These are phyloP conservation scores for Pristionchus fissidentatus DNA, from an alignment of 2,888 invertebrate species.

Conservation along the genomic window DNA sequence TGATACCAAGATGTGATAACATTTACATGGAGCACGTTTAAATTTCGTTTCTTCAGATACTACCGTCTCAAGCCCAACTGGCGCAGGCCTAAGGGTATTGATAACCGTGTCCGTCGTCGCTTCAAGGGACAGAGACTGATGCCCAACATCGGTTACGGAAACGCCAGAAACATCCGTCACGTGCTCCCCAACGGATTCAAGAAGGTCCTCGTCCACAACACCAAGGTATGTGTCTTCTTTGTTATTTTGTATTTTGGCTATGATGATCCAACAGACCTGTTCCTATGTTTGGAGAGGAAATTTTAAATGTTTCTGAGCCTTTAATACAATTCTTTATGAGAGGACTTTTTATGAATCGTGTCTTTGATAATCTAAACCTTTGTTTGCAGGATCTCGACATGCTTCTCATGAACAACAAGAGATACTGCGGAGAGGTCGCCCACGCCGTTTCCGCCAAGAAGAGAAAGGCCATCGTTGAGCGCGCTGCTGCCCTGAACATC, in stretches of 20 bases:
- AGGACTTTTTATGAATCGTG: background rate
- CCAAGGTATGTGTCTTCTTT: conserved; percentile 80
- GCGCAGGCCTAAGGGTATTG: conserved; percentile 99
- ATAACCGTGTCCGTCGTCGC: conserved; percentile 97
- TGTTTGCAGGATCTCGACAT: conserved; percentile 89
- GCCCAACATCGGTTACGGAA: conserved; percentile 99
- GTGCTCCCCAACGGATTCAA: conserved; percentile 98
- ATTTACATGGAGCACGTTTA: background rate
- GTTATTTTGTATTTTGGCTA: background rate
- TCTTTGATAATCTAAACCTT: background rate
- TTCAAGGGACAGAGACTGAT: conserved; percentile 99
- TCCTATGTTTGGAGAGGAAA: conserved; percentile 42
- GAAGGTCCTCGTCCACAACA: conserved; percentile 92
- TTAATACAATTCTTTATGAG: background rate
- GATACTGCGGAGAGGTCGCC: conserved; percentile 97
- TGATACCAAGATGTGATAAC: background rate
- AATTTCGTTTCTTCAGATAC: conserved; percentile 61
- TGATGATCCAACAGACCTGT: conserved; percentile 49
- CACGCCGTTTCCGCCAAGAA: conserved; percentile 98
- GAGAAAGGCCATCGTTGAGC: conserved; percentile 93
- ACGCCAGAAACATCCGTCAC: conserved; percentile 92
- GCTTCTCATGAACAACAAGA: conserved; percentile 97
- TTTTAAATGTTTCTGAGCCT: conserved; percentile 10
- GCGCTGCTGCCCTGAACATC: conserved; percentile 91
- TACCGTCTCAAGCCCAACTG: conserved; percentile 81